A percentile compares a stretch with the other conserved stretches of the same genome.
phyloP scores from a whole-genome alignment of 2,888 invertebrate genomes.

The Tribolium freemani region DNA sequence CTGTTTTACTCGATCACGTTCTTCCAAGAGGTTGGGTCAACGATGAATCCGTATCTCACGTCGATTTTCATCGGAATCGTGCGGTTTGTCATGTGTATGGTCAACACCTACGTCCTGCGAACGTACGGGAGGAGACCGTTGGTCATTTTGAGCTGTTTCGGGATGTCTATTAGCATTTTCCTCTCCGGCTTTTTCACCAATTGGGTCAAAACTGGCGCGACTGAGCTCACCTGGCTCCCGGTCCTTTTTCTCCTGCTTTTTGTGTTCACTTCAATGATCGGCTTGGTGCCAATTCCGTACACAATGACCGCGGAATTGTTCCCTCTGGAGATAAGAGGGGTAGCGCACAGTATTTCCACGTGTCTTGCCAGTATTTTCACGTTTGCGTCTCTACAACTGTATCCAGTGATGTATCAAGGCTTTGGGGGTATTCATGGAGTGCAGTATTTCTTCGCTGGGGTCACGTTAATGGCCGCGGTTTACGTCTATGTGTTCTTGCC shows the following conservation, averaged over 20 bases:
- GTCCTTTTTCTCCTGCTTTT: conserved; percentile 70
- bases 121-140: conserved; percentile 70
- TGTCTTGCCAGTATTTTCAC: conserved; percentile 71
- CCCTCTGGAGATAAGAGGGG: conserved; percentile 71
- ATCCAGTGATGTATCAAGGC: conserved; percentile 58
- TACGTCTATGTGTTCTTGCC: conserved; percentile 68
- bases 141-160: conserved; percentile 69
- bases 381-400: conserved; percentile 71
- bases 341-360: conserved; percentile 71
- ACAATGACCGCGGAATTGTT: conserved; percentile 74
- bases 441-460: conserved; percentile 64
- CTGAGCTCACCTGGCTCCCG: conserved; percentile 65
- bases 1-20: conserved; percentile 74
- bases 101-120: conserved; percentile 71
- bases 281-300: conserved; percentile 73
- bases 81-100: conserved; percentile 71
- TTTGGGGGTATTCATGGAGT: conserved; percentile 68
- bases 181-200: conserved; percentile 71
- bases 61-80: conserved; percentile 73
- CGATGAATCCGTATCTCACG: conserved; percentile 70
- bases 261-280: conserved; percentile 72
- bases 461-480: conserved; percentile 59
- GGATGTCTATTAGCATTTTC: conserved; percentile 72
- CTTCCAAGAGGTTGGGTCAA: conserved; percentile 67
- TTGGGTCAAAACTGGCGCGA: conserved; percentile 47